Conservation (phyloP, 2,888 invertebrate species). For the Coenonympha glycerion region DNA sequence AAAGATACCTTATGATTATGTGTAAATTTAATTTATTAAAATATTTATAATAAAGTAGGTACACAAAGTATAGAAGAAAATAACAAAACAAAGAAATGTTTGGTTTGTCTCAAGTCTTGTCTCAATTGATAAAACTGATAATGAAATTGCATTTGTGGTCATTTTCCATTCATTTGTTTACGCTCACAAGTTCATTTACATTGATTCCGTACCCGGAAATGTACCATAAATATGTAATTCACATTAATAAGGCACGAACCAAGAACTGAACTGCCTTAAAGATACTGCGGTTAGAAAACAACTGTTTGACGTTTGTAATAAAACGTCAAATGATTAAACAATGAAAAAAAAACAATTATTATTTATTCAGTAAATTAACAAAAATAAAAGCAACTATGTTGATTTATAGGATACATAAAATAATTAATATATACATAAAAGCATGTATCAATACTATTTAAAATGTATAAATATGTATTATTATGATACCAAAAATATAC, state of each 20-base stretch:
- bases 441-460: too few relatives aligned
- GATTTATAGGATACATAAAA: too few relatives aligned
- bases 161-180: constrained; percentile 1
- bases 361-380: too few relatives aligned
- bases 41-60: not conserved
- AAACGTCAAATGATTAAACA: too few relatives aligned
- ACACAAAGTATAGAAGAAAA: too few relatives aligned
- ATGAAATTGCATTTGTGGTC: not conserved
- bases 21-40: not conserved
- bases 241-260: not conserved
- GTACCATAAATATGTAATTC: not conserved
- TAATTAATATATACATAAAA: too few relatives aligned
- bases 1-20: too few relatives aligned
- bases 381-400: too few relatives aligned
- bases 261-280: not conserved
- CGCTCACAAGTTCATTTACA: not conserved
- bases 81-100: not conserved
- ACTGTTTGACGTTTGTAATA: not conserved
- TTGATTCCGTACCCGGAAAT: not conserved
- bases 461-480: too few relatives aligned
- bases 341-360: too few relatives aligned
- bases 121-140: not conserved
- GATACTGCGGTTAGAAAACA: not conserved
- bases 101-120: not conserved
- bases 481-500: too few relatives aligned